phyloP scores from a whole-genome alignment of 2,797 vertebrate species.

The Acanthurus leucopareius region DNA sequence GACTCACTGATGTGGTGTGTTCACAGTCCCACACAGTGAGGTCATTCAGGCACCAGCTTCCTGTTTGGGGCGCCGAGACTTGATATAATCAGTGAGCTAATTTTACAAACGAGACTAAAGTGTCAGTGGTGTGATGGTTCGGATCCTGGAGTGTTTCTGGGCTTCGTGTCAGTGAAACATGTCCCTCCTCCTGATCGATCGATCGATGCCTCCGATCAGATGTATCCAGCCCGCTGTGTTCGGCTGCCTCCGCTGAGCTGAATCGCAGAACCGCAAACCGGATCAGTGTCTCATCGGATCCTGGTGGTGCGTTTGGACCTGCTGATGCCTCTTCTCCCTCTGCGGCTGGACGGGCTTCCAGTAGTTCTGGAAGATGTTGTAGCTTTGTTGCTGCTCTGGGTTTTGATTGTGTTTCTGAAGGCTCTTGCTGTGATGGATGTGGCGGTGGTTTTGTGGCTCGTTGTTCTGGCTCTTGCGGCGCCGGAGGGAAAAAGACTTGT shows the following conservation, averaged over 20 bases:
- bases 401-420: constrained; percentile 66
- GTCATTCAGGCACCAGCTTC: not conserved
- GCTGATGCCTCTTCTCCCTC: constrained; percentile 54
- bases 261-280: not conserved
- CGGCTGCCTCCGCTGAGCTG: constrained; percentile 5
- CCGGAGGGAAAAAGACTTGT: constrained; percentile 87
- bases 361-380: constrained; percentile 46
- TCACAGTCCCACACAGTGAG: no score
- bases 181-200: constrained; percentile 36
- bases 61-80: constrained; percentile 7
- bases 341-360: constrained; percentile 25
- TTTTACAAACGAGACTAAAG: constrained; percentile 18
- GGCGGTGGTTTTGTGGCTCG: constrained; percentile 81
- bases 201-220: constrained; percentile 38
- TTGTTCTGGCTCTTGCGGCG: constrained; percentile 84
- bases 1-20: not conserved
- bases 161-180: constrained; percentile 3
- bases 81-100: constrained; percentile 17
- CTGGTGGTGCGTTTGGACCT: not conserved
- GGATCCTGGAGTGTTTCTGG: constrained; percentile 40
- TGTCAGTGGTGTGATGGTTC: constrained; percentile 16
- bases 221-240: not conserved
- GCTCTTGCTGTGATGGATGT: constrained; percentile 75
- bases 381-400: constrained; percentile 84
- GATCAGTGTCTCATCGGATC: constrained; percentile 49